Conservation (phyloP, 2,113 vertebrate species). For the Dromas ardeola region DNA sequence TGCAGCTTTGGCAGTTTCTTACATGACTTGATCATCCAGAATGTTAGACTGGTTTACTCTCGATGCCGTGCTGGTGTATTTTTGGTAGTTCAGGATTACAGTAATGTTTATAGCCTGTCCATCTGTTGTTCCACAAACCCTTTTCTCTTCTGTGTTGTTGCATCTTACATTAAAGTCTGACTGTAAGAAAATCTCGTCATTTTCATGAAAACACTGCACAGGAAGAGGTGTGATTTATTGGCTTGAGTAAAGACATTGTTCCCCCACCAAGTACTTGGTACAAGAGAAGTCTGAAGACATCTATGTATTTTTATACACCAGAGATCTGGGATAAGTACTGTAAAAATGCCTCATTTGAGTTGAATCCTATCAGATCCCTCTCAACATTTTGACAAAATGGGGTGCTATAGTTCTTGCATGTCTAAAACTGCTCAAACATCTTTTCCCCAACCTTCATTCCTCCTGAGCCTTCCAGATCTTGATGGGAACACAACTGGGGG, state of each 20-base stretch:
- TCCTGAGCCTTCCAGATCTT: not conserved
- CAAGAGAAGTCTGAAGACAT: not conserved
- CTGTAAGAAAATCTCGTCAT: not conserved
- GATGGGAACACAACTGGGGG: not conserved
- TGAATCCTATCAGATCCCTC: not conserved
- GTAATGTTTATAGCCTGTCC: not conserved
- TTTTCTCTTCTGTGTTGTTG: not conserved
- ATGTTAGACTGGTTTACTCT: not conserved
- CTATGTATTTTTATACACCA: not conserved
- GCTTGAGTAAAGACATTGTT: not conserved
- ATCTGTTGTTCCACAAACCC: not conserved
- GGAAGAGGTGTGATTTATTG: not conserved
- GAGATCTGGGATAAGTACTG: not conserved
- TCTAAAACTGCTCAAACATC: not conserved
- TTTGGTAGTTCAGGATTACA: not conserved
- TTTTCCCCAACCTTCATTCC: not conserved
- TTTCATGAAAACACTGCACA: not conserved
- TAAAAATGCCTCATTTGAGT: not conserved
- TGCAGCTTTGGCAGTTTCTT: not conserved
- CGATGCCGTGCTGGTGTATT: not conserved
- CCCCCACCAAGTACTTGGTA: not conserved
- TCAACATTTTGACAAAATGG: not conserved
- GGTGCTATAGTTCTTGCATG: not conserved
- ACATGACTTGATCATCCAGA: not conserved
- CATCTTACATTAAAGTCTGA: not conserved